Base-by-base conservation (phyloP, 1,140 invertebrate species). In the Anastrepha obliqua region DNA sequence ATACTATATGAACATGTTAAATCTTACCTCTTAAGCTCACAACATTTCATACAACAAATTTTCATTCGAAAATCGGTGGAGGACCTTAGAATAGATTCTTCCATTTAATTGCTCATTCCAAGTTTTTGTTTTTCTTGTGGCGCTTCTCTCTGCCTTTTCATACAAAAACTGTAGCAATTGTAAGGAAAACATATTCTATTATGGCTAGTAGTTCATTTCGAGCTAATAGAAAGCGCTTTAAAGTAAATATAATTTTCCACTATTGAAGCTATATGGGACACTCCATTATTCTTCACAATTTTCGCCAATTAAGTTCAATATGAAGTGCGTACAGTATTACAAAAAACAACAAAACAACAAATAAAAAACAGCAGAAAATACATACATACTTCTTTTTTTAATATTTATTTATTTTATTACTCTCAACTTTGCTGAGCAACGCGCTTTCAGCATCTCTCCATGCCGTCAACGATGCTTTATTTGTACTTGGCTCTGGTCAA, bases 281-380 rank as follows among this genome's bases (percentile, higher is more conserved):
- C 67, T 74, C 17, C 65, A 39, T 74, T 17, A 74, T 74, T 74
- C 67, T 47, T 47, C 15, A 15, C 67, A 74, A 74, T 74, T 44
- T 9, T 42, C 13, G 42, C 42, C 67, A 74, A 74, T 74, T 74
- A 74, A 47, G 67, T 17, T 74, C 67, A 74, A 74, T 74, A 44
- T 29, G 44, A 74, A 74, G 42, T 74, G 67, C 39, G 42, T 47
- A 5, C 4, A 17, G 2, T 55, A 55, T 55, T 55, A 55, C 6
- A 55, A 8, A 3, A 55, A 55, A 55, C 11, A 55, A 55, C 6
- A 55, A 55, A 55, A 55, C 11, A 17, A 39, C 20, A 20, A 42
- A 42, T 39, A 11, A 67, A 0, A 67, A 11, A 15, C 3, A 3
- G 39, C 13, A 67, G 8, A 42, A 20, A 9, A 39, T 55, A 55